Evolutionary conservation across 2,113 vertebrate species (phyloP).

Genomic region (Conger conger): DNA sequence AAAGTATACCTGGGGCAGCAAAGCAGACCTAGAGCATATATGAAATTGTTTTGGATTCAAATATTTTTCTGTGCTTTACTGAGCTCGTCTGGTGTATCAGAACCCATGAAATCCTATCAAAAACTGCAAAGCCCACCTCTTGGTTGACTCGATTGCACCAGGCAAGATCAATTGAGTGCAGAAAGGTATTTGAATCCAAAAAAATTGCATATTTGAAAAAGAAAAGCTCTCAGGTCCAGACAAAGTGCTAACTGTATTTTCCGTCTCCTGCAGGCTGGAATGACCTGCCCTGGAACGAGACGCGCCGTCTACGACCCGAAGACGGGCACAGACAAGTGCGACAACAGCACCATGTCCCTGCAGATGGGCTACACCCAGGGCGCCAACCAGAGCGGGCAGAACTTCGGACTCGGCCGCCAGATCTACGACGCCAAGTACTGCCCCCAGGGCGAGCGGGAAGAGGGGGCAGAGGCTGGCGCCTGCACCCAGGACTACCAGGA

Average conservation of each 20-base stretch:
- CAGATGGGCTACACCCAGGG: constrained; percentile 93
- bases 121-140: too few relatives aligned
- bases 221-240: not conserved
- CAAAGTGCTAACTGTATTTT: not conserved
- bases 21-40: too few relatives aligned
- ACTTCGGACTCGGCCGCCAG: constrained; percentile 91
- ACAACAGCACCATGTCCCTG: constrained; percentile 90
- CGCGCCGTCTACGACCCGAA: constrained; percentile 90
- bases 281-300: constrained; percentile 91
- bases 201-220: too few relatives aligned
- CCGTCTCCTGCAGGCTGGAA: constrained; percentile 77
- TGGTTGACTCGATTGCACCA: too few relatives aligned
- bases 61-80: too few relatives aligned
- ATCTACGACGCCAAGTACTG: constrained; percentile 95
- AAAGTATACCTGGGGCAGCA: too few relatives aligned
- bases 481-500: constrained; percentile 66
- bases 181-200: too few relatives aligned
- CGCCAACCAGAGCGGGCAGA: constrained; percentile 87
- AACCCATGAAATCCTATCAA: too few relatives aligned
- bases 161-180: too few relatives aligned
- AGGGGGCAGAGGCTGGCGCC: constrained; percentile 42
- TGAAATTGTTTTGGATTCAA: too few relatives aligned
- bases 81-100: too few relatives aligned
- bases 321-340: constrained; percentile 84
- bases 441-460: constrained; percentile 63